phyloP scores from a whole-genome alignment of 2,797 vertebrate genomes.

The Sphenopsis melanotis region DNA sequence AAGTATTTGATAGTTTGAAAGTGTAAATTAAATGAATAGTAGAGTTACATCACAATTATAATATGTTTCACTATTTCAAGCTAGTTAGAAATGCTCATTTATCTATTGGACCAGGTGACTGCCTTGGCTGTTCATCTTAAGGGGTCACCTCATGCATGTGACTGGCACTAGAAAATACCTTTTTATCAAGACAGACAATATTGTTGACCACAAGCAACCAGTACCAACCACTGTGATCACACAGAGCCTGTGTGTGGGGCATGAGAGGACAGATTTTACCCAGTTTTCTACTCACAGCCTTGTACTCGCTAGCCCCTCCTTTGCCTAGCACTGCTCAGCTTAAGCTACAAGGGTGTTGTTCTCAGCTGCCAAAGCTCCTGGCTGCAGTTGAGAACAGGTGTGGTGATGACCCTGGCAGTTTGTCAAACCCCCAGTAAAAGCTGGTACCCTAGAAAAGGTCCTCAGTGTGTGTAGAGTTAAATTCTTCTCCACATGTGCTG shows the following conservation, averaged over 20 bases:
- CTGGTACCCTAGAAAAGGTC: rapidly evolving
- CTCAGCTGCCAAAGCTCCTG: rapidly evolving
- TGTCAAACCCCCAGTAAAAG: background rate
- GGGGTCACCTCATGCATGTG: background rate
- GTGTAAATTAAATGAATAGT: background rate
- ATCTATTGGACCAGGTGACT: background rate
- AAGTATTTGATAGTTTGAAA: background rate
- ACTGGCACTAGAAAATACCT: background rate
- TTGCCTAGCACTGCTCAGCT: background rate
- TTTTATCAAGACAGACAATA: background rate
- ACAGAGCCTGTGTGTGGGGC: too few relatives aligned
- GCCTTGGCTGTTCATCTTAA: background rate
- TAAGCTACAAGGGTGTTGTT: rapidly evolving
- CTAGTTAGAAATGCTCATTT: background rate
- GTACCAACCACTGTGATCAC: background rate
- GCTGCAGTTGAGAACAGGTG: background rate
- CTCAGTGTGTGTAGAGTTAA: too few relatives aligned
- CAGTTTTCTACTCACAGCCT: background rate
- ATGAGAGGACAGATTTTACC: too few relatives aligned
- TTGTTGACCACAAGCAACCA: background rate
- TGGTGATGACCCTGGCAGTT: background rate
- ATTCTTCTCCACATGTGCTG: rapidly evolving
- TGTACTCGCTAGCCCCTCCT: rapidly evolving
- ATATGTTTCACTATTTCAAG: background rate
- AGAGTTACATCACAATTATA: background rate